phyloP scores from a whole-genome alignment of 2,113 vertebrate genomes.

The Microcebus griseorufus region DNA sequence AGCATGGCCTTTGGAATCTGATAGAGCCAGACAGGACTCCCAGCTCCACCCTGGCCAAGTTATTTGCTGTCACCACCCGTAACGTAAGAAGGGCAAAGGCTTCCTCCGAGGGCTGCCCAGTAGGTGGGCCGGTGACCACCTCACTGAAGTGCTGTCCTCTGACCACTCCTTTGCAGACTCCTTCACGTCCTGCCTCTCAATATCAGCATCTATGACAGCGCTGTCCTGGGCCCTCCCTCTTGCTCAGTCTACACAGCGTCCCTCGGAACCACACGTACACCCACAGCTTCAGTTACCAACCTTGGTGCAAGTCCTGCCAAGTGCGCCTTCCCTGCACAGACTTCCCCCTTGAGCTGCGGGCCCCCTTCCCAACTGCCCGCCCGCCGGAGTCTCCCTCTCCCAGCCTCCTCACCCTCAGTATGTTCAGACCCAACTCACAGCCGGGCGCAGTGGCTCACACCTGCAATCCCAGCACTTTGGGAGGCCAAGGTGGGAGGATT shows the following conservation, averaged over 20 bases:
- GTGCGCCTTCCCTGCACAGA: not conserved
- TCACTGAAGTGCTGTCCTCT: not conserved
- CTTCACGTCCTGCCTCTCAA: not conserved
- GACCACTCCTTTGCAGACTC: rapidly evolving
- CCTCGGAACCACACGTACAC: not conserved
- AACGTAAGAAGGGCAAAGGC: not conserved
- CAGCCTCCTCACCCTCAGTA: not conserved
- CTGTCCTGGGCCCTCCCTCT: too few relatives aligned
- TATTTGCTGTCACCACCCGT: not conserved
- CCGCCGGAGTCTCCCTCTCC: not conserved
- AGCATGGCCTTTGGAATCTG: not conserved
- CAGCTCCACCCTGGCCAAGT: not conserved
- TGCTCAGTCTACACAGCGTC: rapidly evolving
- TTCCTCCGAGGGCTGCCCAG: not conserved
- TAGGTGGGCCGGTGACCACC: not conserved
- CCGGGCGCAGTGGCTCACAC: too few relatives aligned
- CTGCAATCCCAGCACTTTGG: too few relatives aligned
- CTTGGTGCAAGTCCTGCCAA: not conserved
- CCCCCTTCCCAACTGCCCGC: not conserved
- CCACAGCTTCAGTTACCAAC: rapidly evolving
- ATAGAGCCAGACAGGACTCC: not conserved
- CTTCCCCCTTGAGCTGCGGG: not conserved
- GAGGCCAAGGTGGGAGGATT: too few relatives aligned
- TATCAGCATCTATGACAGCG: too few relatives aligned
- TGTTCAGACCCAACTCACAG: not conserved